These are phyloP conservation scores for Tinamus major DNA, from an alignment of 2,797 vertebrate genomes.

Conservation along the genomic window DNA sequence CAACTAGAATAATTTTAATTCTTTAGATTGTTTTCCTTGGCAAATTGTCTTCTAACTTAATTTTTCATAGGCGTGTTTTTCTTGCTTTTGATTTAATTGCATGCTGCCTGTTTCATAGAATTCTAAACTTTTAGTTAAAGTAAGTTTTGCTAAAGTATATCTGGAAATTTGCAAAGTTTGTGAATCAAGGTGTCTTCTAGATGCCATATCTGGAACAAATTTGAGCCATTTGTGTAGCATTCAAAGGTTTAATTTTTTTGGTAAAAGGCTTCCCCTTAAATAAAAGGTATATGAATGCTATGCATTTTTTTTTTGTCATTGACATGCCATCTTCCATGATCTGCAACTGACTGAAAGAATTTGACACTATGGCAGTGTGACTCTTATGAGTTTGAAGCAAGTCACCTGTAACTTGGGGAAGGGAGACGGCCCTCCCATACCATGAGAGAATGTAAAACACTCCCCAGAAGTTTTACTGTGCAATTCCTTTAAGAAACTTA, in stretches of 20 bases:
- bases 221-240: background rate
- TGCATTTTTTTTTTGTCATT: background rate
- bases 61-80: background rate
- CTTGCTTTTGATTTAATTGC: background rate
- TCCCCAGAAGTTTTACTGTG: fast-evolving
- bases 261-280: background rate
- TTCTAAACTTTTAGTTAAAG: background rate
- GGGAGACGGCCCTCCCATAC: fast-evolving
- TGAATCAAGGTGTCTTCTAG: background rate
- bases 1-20: background rate
- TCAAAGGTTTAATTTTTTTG: background rate
- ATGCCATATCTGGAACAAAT: background rate
- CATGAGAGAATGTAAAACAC: background rate
- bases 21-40: background rate
- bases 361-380: background rate
- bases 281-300: background rate
- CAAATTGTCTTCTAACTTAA: background rate
- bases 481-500: background rate
- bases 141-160: background rate
- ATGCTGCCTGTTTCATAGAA: background rate
- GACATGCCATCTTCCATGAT: background rate
- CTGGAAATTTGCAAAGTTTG: background rate
- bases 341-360: background rate
- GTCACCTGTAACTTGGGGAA: background rate
- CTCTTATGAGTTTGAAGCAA: background rate